Conservation (phyloP, 1,140 invertebrate genomes). For the Ctenoplectra terminalis region DNA sequence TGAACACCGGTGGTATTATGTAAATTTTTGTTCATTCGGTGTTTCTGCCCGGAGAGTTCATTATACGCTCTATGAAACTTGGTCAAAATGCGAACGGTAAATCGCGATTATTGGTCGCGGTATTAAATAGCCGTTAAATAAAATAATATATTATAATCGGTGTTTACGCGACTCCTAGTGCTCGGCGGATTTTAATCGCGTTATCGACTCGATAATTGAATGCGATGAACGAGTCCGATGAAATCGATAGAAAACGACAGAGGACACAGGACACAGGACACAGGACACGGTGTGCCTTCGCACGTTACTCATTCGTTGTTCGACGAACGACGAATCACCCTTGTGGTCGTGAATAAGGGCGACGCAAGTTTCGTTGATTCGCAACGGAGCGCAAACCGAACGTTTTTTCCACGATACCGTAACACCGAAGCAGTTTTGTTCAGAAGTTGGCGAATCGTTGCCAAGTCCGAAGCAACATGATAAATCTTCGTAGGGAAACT, state of each 20-base stretch:
- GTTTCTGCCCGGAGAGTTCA: constrained; percentile 41
- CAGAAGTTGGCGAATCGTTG: constrained; percentile 56
- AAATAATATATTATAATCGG: constrained; percentile 61
- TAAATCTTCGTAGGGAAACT: constrained; percentile 62
- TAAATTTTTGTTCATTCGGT: constrained; percentile 44
- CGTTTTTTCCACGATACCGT: neutral
- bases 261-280: neutral
- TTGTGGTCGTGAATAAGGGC: neutral
- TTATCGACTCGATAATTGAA: constrained; percentile 63
- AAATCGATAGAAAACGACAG: constrained; percentile 44
- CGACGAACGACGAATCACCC: neutral
- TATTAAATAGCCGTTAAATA: constrained; percentile 60
- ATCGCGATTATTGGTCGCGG: constrained; percentile 45
- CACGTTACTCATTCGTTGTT: neutral
- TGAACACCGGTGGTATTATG: constrained; percentile 39
- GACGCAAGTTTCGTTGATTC: neutral
- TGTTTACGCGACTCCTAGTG: constrained; percentile 55
- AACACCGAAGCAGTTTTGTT: constrained; percentile 19
- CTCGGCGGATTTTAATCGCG: constrained; percentile 59
- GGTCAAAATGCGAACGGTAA: constrained; percentile 57
- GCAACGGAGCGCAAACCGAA: neutral
- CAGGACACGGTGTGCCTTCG: no score
- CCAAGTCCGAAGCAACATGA: constrained; percentile 38
- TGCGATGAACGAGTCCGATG: constrained; percentile 38
- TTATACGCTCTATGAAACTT: constrained; percentile 58